Evolutionary conservation across 2,797 vertebrate species (phyloP).

Genomic region (Propithecus deckenii): DNA sequence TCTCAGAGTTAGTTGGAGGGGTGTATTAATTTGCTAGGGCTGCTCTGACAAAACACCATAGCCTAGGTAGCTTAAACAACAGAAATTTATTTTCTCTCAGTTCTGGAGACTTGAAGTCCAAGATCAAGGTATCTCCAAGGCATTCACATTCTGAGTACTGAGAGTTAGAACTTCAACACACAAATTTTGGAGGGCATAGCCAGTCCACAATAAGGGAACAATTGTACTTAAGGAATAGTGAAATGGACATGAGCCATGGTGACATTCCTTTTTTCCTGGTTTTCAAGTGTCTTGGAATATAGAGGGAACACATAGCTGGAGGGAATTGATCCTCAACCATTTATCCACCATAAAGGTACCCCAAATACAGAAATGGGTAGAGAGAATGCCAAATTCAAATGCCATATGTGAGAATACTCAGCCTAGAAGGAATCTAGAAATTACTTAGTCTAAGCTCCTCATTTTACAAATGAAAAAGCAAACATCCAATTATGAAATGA

Average conservation of each 20-base stretch:
- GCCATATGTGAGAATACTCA: neutral
- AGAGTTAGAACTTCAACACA: neutral
- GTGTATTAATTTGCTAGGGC: neutral
- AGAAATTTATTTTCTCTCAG: neutral
- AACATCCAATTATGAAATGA: neutral
- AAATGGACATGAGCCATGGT: neutral
- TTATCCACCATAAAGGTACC: neutral
- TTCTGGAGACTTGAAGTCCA: neutral
- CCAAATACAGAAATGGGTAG: neutral
- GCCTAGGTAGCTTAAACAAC: neutral
- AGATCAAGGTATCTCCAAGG: neutral
- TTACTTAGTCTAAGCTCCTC: neutral
- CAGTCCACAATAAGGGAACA: neutral
- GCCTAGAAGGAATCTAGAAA: neutral
- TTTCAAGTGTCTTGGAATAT: neutral
- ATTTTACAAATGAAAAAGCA: conserved; percentile 17
- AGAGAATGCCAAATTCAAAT: neutral
- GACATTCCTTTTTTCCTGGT: neutral
- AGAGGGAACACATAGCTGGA: neutral
- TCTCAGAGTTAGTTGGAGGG: neutral
- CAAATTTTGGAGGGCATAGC: neutral
- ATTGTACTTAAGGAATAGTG: neutral
- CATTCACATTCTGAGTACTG: neutral
- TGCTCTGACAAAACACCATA: neutral
- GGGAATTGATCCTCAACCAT: neutral